Base-by-base conservation (phyloP, 2,888 invertebrate species). In the Gerris lacustris region DNA sequence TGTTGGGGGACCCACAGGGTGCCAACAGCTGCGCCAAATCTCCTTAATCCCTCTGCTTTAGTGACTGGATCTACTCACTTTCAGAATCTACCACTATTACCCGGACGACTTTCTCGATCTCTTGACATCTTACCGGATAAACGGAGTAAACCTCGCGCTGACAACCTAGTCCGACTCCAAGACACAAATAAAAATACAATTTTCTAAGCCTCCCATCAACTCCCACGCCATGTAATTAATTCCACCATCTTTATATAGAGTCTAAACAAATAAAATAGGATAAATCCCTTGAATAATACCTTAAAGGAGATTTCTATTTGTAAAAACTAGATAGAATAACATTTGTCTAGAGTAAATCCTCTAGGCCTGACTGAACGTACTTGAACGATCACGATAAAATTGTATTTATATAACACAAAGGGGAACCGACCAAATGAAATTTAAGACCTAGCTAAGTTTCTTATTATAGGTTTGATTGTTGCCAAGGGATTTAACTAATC, bases 21-120 rank as follows among this genome's bases (percentile, higher is more conserved):
- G 55, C 55, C 55, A 55, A 55, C 55, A 55, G 55, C 55, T 55
- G 55, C 55, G 55, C 55, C 55, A 55, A 55, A 55, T 55, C 55
- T 55, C 55, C 55, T 55, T 55, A 11, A 55, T 11, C 15, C 55
- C 55, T 55, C 15, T 15, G 5, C 31, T 31, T 31, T 31, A 31
- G 31, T 31, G 31, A 31, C 31, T 31, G 31, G 31, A 31, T 31
- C 31, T 31, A 31, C 31, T 31, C 31, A 31, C 31, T 31, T 31
- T 31, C 31, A 31, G 31, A 31, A 31, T 31, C 15, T 15, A 11
- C 15, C 11, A 55, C 55, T 55, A 55, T 55, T 55, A 11, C 31
- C 55, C 55, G 55, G 55, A 55, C 11, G 55, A 55, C 11, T 15
- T 55, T 5, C 15, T 55, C 55, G 11, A 11, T 55, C 11, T 9